phyloP scores from a whole-genome alignment of 2,113 vertebrate species.

The Gopherus flavomarginatus region DNA sequence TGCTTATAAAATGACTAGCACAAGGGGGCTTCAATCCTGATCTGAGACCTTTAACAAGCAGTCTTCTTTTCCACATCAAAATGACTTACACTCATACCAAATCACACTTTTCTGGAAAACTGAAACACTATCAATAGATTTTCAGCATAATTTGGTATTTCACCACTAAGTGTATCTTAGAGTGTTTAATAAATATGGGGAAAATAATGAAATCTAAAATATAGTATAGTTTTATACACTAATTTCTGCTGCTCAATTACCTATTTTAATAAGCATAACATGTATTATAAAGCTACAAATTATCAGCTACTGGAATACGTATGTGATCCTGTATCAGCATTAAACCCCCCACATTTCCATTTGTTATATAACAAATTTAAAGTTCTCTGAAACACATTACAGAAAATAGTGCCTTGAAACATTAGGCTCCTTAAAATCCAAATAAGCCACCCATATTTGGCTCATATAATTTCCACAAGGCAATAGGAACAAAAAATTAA shows the following conservation, averaged over 20 bases:
- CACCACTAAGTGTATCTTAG: background rate
- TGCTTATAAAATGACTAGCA: background rate
- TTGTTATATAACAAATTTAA: background rate
- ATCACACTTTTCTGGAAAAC: background rate
- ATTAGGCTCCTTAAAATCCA: background rate
- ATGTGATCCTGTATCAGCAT: background rate
- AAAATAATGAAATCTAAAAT: background rate
- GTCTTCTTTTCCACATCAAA: background rate
- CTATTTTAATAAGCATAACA: background rate
- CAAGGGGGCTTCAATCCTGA: background rate
- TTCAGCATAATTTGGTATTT: background rate
- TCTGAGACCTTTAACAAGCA: background rate
- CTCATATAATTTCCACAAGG: conserved; percentile 12
- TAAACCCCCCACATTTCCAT: background rate
- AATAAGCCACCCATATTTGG: background rate
- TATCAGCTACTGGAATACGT: background rate
- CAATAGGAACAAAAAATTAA: conserved; percentile 31
- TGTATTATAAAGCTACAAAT: background rate
- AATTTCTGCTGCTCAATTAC: background rate
- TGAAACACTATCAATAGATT: background rate
- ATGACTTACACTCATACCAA: background rate
- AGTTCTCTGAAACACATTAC: background rate
- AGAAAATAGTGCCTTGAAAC: background rate
- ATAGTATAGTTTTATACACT: background rate
- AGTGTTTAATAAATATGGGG: background rate